phyloP scores from a whole-genome alignment of 2,797 vertebrate genomes.

The Erethizon dorsatum region DNA sequence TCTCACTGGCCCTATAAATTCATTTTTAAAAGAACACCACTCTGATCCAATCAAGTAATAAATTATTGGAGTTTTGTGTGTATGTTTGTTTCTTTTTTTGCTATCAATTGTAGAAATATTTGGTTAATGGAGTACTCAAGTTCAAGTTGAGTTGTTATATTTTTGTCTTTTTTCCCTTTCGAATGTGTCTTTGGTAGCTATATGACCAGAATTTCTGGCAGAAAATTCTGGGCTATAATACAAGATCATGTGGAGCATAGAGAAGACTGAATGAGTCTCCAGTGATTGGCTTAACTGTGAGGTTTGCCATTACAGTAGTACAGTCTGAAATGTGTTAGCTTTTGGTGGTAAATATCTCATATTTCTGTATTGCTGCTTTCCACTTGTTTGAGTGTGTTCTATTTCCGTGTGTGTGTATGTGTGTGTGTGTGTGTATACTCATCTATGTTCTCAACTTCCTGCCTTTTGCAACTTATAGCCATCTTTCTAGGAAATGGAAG shows the following conservation, averaged over 20 bases:
- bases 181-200: not conserved
- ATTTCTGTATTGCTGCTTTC: not conserved
- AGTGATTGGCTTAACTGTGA: not conserved
- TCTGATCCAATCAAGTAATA: not conserved
- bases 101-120: not conserved
- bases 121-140: not conserved
- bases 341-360: not conserved
- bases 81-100: not conserved
- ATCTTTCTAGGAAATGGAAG: slow-evolving; percentile 24
- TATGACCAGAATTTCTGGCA: slow-evolving; percentile 9
- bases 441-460: not conserved
- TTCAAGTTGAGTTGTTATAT: not conserved
- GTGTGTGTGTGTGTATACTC: not conserved
- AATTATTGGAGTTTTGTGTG: not conserved
- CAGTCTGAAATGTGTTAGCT: not conserved
- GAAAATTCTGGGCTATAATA: not conserved
- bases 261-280: not conserved
- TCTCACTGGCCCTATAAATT: not conserved
- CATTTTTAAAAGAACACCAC: not conserved
- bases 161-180: not conserved
- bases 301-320: not conserved
- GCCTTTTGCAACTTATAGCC: not conserved
- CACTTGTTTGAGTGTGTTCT: not conserved
- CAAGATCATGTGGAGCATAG: not conserved
- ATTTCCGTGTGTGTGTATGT: not conserved